Evolutionary conservation across 2,797 vertebrate species (phyloP).

Genomic region (Oryzias sinensis): DNA sequence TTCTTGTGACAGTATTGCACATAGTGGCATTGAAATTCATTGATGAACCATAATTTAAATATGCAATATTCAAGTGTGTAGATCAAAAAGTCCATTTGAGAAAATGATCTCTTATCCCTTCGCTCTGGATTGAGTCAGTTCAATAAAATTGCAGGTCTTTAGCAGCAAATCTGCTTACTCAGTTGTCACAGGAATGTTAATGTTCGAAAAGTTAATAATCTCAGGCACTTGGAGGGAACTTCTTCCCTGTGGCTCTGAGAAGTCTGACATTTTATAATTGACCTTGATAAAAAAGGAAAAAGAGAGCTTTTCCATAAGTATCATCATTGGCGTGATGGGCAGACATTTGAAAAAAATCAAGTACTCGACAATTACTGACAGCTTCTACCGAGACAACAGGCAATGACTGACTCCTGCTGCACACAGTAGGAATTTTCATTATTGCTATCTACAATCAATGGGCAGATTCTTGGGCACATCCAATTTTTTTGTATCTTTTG

Average conservation of each 20-base stretch:
- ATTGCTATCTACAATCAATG: no score
- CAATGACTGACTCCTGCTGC: background rate
- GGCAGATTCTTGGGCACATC: no score
- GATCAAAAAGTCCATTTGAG: background rate
- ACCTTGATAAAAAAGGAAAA: conserved; percentile 3
- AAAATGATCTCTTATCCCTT: background rate
- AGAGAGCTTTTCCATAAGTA: background rate
- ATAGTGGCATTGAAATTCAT: background rate
- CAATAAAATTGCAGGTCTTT: background rate
- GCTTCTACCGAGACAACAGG: background rate
- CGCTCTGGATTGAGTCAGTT: background rate
- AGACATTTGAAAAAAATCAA: background rate
- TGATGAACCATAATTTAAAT: background rate
- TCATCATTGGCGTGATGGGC: background rate
- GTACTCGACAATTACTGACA: background rate
- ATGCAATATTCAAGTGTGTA: background rate
- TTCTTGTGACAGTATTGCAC: background rate
- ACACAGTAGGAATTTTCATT: no score
- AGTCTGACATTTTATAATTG: background rate
- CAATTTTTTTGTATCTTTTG: no score
- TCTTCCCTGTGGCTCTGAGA: background rate
- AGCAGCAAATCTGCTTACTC: background rate
- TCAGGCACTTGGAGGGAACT: background rate
- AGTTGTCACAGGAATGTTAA: background rate
- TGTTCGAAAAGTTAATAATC: conserved; percentile 1